Conservation (phyloP, 2,888 invertebrate species). For the Limnephilus rhombicus region DNA sequence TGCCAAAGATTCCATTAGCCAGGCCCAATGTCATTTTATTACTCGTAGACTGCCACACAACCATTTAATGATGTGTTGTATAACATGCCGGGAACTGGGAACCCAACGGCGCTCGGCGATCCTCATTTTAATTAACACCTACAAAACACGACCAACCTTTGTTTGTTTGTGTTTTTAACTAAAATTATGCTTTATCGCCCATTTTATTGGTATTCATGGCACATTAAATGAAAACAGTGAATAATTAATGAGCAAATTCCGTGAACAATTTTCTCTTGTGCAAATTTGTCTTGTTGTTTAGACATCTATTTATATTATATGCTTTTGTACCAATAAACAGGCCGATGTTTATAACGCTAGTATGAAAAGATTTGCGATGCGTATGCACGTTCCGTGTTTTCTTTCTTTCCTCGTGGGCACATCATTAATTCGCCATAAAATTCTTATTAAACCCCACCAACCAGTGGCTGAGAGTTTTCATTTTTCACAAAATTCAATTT, state of each 20-base stretch:
- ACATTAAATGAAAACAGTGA: neutral
- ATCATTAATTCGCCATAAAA: neutral
- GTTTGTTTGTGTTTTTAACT: neutral
- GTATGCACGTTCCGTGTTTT: neutral
- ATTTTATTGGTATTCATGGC: neutral
- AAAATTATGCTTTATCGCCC: neutral
- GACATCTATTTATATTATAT: neutral
- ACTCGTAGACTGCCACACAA: neutral
- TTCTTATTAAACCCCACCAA: neutral
- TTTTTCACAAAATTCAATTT: too few species aligned
- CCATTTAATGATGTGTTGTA: neutral
- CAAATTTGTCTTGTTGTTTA: neutral
- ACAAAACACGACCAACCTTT: conserved; percentile 6
- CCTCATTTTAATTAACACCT: conserved; percentile 7
- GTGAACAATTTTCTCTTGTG: neutral
- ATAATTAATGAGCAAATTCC: neutral
- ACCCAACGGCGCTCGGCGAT: neutral
- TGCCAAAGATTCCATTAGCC: conserved; percentile 24
- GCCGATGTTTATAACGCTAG: neutral
- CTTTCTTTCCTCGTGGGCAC: neutral
- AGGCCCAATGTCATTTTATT: conserved; percentile 34
- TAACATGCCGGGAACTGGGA: neutral
- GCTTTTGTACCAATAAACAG: neutral
- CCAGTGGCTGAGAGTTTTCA: too few species aligned
- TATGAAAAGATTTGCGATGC: neutral